Percentiles rank a stretch among this genome's conserved stretches.
Evolutionary conservation across 2,113 vertebrate genomes (phyloP).

Genomic region (Stegostoma tigrinum): DNA sequence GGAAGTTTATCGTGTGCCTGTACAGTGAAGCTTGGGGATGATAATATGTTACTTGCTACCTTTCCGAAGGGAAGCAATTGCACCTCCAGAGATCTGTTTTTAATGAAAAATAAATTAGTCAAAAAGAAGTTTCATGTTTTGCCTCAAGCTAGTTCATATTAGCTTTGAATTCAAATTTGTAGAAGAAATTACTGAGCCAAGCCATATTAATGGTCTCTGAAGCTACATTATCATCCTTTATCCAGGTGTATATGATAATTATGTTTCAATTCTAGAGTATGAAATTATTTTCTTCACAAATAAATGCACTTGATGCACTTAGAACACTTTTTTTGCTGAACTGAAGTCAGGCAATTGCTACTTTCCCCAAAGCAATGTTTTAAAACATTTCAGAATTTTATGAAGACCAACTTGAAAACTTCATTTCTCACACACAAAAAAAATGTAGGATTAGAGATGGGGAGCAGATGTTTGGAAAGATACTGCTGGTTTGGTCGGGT

Average conservation of each 20-base stretch:
- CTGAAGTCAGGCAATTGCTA: neutral
- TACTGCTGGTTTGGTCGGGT: neutral
- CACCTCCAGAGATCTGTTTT: slow-evolving; percentile 32
- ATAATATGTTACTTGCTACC: slow-evolving; percentile 24
- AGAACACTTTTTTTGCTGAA: slow-evolving; percentile 1
- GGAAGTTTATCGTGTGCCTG: slow-evolving; percentile 31
- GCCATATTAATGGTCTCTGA: slow-evolving; percentile 69
- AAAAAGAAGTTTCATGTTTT: slow-evolving; percentile 49
- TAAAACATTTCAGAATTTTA: neutral
- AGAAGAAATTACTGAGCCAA: slow-evolving; percentile 75
- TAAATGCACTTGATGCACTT: slow-evolving; percentile 23
- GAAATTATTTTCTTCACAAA: slow-evolving; percentile 63
- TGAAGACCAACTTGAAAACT: neutral
- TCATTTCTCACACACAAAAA: neutral
- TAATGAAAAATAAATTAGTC: slow-evolving; percentile 38
- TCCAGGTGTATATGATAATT: slow-evolving; percentile 70
- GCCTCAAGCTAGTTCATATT: slow-evolving; percentile 71
- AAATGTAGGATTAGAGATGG: neutral
- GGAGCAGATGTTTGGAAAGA: neutral
- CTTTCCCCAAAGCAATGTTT: neutral
- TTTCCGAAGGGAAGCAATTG: slow-evolving; percentile 27
- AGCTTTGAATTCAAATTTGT: slow-evolving; percentile 66
- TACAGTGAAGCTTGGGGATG: slow-evolving; percentile 15
- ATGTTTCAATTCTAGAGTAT: slow-evolving; percentile 68
- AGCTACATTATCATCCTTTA: slow-evolving; percentile 62